phyloP scores from a whole-genome alignment of 2,888 invertebrate genomes.

The Pammene aurita region DNA sequence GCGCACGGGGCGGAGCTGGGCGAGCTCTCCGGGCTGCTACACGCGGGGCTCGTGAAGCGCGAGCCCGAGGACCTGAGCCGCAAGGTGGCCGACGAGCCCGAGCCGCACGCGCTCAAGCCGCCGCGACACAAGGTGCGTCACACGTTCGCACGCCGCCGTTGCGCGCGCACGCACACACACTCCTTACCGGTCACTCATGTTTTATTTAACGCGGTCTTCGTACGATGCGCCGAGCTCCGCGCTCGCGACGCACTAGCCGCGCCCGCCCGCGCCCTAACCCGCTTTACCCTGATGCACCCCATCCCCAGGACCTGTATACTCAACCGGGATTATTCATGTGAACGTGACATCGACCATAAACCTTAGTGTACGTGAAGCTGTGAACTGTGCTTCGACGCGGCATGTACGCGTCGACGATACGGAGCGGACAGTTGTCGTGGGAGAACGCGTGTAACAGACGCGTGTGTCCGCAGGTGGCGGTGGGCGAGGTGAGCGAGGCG shows the following conservation, averaged over 20 bases:
- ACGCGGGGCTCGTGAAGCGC: conserved; percentile 88
- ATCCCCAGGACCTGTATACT: conserved; percentile 72
- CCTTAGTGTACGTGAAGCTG: conserved; percentile 78
- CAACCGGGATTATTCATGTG: conserved; percentile 63
- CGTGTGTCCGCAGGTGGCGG: conserved; percentile 85
- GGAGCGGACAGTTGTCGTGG: conserved; percentile 83
- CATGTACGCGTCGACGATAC: conserved; percentile 85
- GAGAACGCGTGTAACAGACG: conserved; percentile 86
- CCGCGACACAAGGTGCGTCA: conserved; percentile 86
- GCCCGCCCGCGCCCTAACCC: conserved; percentile 84
- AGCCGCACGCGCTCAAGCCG: conserved; percentile 84
- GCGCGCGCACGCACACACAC: conserved; percentile 83
- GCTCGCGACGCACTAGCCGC: conserved; percentile 84
- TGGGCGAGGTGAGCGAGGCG: conserved; percentile 84
- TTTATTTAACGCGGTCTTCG: conserved; percentile 83
- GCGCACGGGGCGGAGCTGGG: conserved; percentile 87
- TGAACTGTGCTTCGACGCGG: conserved; percentile 79
- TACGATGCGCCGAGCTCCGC: conserved; percentile 82
- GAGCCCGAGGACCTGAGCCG: conserved; percentile 92
- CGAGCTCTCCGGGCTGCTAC: conserved; percentile 84
- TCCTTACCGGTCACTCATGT: conserved; percentile 82
- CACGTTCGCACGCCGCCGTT: conserved; percentile 80
- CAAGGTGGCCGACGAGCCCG: conserved; percentile 85
- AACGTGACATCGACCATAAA: conserved; percentile 66
- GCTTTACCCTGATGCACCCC: conserved; percentile 83